Evolutionary conservation across 2,888 invertebrate genomes (phyloP).

Genomic region (Phalera bucephala): DNA sequence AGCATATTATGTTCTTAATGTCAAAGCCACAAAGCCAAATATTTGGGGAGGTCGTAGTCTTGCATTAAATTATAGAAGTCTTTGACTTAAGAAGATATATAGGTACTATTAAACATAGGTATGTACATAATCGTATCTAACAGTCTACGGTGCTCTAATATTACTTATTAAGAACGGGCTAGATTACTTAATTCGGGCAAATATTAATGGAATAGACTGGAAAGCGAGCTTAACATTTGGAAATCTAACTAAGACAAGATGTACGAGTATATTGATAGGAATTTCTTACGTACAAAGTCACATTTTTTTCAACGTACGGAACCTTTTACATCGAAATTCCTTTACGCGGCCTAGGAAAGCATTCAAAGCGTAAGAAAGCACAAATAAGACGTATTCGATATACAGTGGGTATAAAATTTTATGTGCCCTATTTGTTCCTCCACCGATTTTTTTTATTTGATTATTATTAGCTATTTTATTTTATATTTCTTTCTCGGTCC

Average conservation of each 20-base stretch:
- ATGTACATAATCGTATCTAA: too few relatives aligned
- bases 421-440: conserved; percentile 28
- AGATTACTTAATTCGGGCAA: too few relatives aligned
- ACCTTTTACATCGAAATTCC: conserved; percentile 9
- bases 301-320: conserved; percentile 11
- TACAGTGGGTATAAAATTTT: conserved; percentile 41
- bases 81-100: too few relatives aligned
- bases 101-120: too few relatives aligned
- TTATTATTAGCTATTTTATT: conserved; percentile 30
- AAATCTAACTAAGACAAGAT: neutral
- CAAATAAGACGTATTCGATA: conserved; percentile 11
- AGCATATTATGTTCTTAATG: too few relatives aligned
- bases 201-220: too few relatives aligned
- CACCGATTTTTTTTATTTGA: conserved; percentile 40
- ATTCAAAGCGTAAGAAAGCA: conserved; percentile 7
- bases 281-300: too few relatives aligned
- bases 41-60: too few relatives aligned
- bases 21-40: too few relatives aligned
- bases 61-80: too few relatives aligned
- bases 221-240: neutral
- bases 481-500: conserved; percentile 13
- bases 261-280: neutral
- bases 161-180: too few relatives aligned
- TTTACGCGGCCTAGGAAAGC: neutral
- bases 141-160: too few relatives aligned